These are phyloP conservation scores for Drosophila arizonae DNA, from an alignment of 1,140 invertebrate genomes.

Conservation along the genomic window DNA sequence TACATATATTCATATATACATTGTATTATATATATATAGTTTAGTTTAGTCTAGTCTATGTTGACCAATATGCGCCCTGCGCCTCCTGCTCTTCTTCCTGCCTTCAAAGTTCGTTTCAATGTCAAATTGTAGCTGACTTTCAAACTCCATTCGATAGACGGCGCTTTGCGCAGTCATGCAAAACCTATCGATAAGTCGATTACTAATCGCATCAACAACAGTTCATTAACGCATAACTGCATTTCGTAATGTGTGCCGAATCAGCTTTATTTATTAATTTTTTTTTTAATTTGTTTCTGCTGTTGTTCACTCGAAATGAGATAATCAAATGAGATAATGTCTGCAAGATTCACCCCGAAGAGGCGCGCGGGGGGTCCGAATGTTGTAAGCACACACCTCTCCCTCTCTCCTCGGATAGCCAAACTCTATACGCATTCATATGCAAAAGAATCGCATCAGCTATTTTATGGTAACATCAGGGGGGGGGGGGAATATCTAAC, in stretches of 20 bases:
- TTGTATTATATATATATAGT: not conserved
- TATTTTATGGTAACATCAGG: not conserved
- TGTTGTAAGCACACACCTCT: not conserved
- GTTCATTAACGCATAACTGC: constrained; percentile 7
- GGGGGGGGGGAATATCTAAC: not conserved
- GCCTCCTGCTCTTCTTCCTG: not conserved
- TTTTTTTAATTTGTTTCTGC: not conserved
- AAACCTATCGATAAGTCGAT: constrained; percentile 31
- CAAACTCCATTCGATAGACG: constrained; percentile 33
- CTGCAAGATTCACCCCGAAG: not conserved
- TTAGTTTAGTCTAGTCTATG: not conserved
- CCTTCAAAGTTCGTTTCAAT: constrained; percentile 26
- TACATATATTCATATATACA: constrained; percentile 1
- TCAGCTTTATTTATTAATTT: not conserved
- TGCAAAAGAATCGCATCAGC: constrained; percentile 12
- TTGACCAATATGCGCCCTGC: not conserved
- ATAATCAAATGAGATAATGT: constrained; percentile 18
- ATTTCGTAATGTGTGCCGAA: constrained; percentile 17
- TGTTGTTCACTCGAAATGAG: constrained; percentile 8
- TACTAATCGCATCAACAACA: not conserved
- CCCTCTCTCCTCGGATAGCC: no score
- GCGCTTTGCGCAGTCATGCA: constrained; percentile 7
- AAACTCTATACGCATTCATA: not conserved
- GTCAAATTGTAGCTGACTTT: constrained; percentile 47
- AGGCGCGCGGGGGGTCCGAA: not conserved